A percentile compares a stretch with the other conserved stretches of the same genome.
Evolutionary conservation across 2,888 invertebrate genomes (phyloP).

Genomic region (Neria commutata): DNA sequence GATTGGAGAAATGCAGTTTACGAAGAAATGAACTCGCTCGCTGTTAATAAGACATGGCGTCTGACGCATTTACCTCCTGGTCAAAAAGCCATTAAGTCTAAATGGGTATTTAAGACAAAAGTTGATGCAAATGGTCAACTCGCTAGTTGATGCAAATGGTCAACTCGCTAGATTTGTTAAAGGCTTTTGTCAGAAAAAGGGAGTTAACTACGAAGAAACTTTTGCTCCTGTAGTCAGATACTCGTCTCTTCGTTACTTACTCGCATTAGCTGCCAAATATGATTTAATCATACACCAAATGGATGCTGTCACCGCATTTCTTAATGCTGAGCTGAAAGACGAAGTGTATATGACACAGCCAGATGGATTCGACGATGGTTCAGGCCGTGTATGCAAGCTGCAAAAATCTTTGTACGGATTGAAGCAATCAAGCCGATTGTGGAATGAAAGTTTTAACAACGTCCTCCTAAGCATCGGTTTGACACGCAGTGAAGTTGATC

Average conservation of each 20-base stretch:
- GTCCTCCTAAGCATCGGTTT: neutral
- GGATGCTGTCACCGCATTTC: conserved; percentile 23
- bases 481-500: neutral
- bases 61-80: conserved; percentile 11
- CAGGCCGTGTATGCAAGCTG: neutral
- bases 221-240: neutral
- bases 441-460: conserved; percentile 12
- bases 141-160: neutral
- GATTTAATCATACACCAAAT: conserved; percentile 1
- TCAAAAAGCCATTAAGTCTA: conserved; percentile 17
- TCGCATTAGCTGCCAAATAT: neutral
- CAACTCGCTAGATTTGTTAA: conserved; percentile 2
- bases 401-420: neutral
- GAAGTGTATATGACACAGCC: conserved; percentile 12
- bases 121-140: neutral
- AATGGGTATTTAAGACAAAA: conserved; percentile 23
- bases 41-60: neutral
- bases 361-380: neutral
- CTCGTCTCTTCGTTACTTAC: conserved; percentile 10
- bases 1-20: conserved; percentile 19
- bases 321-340: conserved; percentile 6
- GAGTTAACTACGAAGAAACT: neutral
- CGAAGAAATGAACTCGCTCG: conserved; percentile 2
- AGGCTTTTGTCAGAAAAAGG: neutral
- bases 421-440: neutral